A percentile compares a stretch with the other conserved stretches of the same genome.
Conservation (phyloP, 1,140 invertebrate genomes). For the Geopemphigus sp. region DNA sequence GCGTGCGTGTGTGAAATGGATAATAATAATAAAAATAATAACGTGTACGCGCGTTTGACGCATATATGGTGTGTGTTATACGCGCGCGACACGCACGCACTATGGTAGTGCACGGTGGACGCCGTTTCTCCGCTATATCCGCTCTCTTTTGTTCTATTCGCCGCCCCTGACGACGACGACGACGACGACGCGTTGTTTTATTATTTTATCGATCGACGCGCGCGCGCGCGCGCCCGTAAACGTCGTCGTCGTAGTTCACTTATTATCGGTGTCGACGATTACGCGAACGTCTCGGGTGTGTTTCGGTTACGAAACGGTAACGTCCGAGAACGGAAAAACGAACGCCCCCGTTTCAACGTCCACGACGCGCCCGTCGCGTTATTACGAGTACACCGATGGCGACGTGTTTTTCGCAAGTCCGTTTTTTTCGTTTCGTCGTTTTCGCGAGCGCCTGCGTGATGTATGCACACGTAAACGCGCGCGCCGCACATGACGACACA, state of each 20-base stretch:
- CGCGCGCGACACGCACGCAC: slow-evolving; percentile 5
- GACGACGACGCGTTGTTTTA: slow-evolving; percentile 11
- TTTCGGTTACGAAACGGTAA: too few relatives aligned
- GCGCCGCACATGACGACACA: not conserved
- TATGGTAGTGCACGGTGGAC: not conserved
- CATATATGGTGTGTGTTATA: not conserved
- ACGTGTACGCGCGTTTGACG: not conserved
- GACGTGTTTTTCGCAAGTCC: too few relatives aligned
- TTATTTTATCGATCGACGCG: slow-evolving; percentile 31
- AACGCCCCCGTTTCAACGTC: too few relatives aligned
- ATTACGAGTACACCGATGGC: too few relatives aligned
- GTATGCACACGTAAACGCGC: not conserved
- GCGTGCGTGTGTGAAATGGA: not conserved
- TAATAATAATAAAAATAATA: slow-evolving; percentile 7
- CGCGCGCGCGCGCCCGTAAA: not conserved
- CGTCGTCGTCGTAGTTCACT: too few relatives aligned
- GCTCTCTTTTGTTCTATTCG: slow-evolving; percentile 40
- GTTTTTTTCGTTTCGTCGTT: not conserved
- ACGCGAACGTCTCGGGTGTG: too few relatives aligned
- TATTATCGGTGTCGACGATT: too few relatives aligned
- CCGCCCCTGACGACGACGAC: not conserved
- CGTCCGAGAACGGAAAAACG: too few relatives aligned
- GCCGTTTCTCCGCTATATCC: slow-evolving; percentile 26
- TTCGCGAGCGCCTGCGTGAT: not conserved
- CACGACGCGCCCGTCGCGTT: too few relatives aligned